Evolutionary conservation across 2,888 invertebrate species (phyloP), one percentile per base, ranked within the genome.

Genomic region (Meandrusa payeni): DNA sequence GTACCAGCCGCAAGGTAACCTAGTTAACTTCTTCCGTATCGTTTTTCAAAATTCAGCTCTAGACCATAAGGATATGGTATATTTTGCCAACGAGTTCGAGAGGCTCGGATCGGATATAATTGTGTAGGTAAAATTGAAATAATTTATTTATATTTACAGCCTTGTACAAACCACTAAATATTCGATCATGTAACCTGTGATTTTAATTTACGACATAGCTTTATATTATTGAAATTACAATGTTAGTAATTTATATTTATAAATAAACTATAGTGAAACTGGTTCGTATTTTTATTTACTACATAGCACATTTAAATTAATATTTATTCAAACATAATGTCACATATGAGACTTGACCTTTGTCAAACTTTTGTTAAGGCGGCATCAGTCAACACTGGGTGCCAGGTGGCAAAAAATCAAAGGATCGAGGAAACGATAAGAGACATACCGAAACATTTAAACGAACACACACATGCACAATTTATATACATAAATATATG

Each of bases 11-110:
- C 90, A 96, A 54, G 92, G 93, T 40, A 88, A 92, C 37, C 88
- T 93, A 47, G 97, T 97, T 0, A 98, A 99, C 80, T 98, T 98
- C 89, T 98, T 98, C 90, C 91, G 98, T 46, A 92, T 98, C 55
- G 97, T 98, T 34, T 90, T 96, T 64, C 97, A 97, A 77, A 98
- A 95, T 77, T 97, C 97, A 1, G 94, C 93, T 9, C 88, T 97
- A 42, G 94, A 93, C 33, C 90, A 92, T 55, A 88, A 90, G 10
- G 98, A 98, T 79, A 94, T 98, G 92, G 85, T 93, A 55, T 95
- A 95, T 77, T 93, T 98, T 57, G 90, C 97, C 5, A 90, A 94
- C 53, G 96, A 97, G 80, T 94, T 98, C 59, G 96, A 97, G 65
- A 89, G 93, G 54, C 90, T 98, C 48, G 97, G 97, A 5, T 88